Base-by-base conservation (phyloP, 2,888 invertebrate genomes). In the Junonia oenone region DNA sequence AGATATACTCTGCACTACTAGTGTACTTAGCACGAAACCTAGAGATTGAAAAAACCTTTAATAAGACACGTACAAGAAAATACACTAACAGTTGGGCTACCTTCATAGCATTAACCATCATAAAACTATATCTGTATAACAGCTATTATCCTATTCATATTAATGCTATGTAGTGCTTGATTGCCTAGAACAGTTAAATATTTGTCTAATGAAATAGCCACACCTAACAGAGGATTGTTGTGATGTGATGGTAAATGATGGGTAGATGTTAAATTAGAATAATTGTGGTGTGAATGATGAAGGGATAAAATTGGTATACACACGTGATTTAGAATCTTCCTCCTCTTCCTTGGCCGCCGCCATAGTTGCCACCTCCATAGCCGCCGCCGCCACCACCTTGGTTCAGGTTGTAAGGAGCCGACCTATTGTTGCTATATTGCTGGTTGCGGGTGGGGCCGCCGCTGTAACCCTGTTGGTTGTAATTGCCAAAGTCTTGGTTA, bases 371-470 rank as follows among this genome's bases (percentile, higher is more conserved):
- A 47, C 76, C 73, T 6, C 73, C 71, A 50, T 88, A 84, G 37
- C 86, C 78, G n/a, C 87, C 83, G 6, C 91, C 90, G 27, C 90
- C 91, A 9, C 92, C 89, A 62, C 92, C 93, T 83, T 92, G 92
- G 66, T 91, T 92, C 81, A 89, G 83, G 92, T 95, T 94, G 84
- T 96, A 93, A 67, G 96, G 94, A 63, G 94, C 85, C 38, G 94
- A 89, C 66, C 95, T 89, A 71, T 93, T 94, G 63, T 93, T 93
- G 71, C 91, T 91, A 82, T 92, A 94, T 70, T 94, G 94, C 72
- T 94, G 94, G 76, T 91, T 94, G 68, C 97, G 93, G 68, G 97
- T 93, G 1, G 97, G 96, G 0, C 97, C 97, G 46, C 97, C 97
- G 55, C 95, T 93, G 73, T 95, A 97, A 55, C 94, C 93, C 76